Conservation (phyloP, 2,113 vertebrate genomes). For the Strix uralensis region DNA sequence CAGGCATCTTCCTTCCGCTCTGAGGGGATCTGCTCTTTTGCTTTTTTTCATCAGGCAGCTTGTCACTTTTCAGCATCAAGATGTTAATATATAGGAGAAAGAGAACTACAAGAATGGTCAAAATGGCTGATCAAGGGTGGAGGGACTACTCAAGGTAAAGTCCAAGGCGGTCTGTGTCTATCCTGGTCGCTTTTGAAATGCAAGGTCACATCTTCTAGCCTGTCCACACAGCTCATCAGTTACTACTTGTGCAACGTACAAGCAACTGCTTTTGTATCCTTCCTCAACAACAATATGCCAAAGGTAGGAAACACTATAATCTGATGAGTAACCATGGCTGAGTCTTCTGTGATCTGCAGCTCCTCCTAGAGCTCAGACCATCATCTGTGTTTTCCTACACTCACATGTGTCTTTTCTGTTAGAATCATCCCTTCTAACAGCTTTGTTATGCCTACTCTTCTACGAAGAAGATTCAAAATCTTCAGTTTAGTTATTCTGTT, state of each 20-base stretch:
- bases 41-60: background rate
- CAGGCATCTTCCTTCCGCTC: background rate
- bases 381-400: background rate
- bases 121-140: background rate
- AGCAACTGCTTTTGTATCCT: background rate
- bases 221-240: background rate
- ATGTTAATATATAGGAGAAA: fast-evolving
- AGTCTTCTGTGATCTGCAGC: background rate
- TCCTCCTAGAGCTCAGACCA: background rate
- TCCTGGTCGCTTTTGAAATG: background rate
- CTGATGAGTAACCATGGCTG: background rate
- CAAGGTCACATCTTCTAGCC: background rate
- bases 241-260: background rate
- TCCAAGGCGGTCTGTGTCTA: background rate
- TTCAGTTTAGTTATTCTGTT: background rate
- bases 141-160: background rate
- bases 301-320: background rate
- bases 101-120: background rate
- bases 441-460: background rate
- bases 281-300: background rate
- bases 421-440: background rate
- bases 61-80: background rate
- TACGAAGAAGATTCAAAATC: background rate
- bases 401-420: background rate
- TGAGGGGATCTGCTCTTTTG: background rate